Percentiles rank a stretch among this genome's conserved stretches.
Conservation (phyloP, 2,113 vertebrate genomes). For the Aegithalos caudatus region DNA sequence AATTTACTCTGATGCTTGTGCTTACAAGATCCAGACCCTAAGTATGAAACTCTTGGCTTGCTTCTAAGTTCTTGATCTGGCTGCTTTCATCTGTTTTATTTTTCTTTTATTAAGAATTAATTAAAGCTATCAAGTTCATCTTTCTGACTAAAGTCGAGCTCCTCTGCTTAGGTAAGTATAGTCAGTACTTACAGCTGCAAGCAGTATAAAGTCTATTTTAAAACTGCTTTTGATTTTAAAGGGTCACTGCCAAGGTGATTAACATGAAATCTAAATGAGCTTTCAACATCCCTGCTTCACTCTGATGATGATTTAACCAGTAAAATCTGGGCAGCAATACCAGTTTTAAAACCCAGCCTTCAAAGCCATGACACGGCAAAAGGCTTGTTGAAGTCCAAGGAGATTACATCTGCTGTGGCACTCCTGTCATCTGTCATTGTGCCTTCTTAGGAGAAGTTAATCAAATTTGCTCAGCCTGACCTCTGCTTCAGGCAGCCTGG, state of each 20-base stretch:
- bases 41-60: neutral
- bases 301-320: neutral
- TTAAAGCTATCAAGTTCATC: conserved; percentile 4
- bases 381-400: conserved; percentile 13
- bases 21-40: neutral
- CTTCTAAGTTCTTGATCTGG: neutral
- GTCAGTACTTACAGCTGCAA: neutral
- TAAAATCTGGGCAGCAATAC: neutral
- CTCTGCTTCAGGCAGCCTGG: conserved; percentile 14
- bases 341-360: neutral
- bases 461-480: conserved; percentile 45
- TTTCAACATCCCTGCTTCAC: neutral
- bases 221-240: conserved; percentile 2
- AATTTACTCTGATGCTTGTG: neutral
- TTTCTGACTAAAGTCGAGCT: neutral
- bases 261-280: neutral
- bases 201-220: neutral
- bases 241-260: conserved; percentile 8
- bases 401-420: neutral
- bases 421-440: conserved; percentile 38
- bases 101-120: conserved; percentile 16
- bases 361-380: neutral
- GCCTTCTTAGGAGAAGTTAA: conserved; percentile 23
- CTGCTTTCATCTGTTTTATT: neutral
- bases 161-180: neutral